These are phyloP conservation scores for Lasius platythorax DNA, from an alignment of 2,888 invertebrate species.

Conservation along the genomic window DNA sequence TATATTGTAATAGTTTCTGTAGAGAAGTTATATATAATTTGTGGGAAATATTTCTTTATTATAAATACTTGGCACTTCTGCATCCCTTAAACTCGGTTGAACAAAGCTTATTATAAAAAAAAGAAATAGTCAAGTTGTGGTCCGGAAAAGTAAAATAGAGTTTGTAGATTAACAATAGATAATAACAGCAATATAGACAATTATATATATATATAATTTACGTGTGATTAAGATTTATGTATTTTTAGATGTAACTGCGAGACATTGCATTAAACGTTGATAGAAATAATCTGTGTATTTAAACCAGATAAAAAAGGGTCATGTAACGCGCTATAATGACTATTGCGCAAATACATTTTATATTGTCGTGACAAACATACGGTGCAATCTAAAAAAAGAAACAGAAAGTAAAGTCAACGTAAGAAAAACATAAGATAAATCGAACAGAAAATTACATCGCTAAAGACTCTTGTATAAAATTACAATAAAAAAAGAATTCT, in stretches of 20 bases:
- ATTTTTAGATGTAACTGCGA: background rate
- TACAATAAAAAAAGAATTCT: background rate
- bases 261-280: background rate
- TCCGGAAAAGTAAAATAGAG: background rate
- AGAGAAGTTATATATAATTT: background rate
- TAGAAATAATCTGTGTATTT: background rate
- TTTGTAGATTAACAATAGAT: background rate
- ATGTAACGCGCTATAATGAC: background rate
- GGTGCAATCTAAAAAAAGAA: background rate
- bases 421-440: background rate
- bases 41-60: background rate
- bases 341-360: background rate
- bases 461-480: background rate
- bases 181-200: background rate
- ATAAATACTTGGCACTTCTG: background rate
- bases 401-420: background rate
- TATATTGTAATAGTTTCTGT: background rate
- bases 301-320: background rate
- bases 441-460: background rate
- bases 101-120: background rate
- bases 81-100: background rate
- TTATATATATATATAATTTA: background rate
- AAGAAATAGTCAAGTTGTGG: background rate
- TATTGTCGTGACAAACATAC: background rate
- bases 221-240: background rate